These are phyloP conservation scores for Solea senegalensis DNA, from an alignment of 2,113 vertebrate species.

Conservation along the genomic window DNA sequence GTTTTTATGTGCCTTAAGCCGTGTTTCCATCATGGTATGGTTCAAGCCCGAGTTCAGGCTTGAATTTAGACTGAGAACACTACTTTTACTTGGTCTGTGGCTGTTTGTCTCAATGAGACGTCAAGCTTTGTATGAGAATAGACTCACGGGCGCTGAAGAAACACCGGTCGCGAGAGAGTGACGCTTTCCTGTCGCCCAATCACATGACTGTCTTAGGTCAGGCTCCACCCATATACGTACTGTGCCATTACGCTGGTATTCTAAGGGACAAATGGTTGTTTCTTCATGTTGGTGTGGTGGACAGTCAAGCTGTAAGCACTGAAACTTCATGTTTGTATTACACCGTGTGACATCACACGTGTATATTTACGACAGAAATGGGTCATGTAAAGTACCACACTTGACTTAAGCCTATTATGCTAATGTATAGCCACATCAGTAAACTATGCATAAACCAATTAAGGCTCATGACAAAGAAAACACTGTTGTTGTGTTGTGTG, in stretches of 20 bases:
- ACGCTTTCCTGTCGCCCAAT: no score
- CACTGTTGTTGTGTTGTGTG: constrained; percentile 8
- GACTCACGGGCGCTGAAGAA: no score
- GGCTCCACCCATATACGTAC: no score
- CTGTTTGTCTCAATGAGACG: no score
- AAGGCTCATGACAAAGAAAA: constrained; percentile 43
- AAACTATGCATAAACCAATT: constrained; percentile 68
- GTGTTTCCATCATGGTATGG: neutral
- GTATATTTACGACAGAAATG: constrained; percentile 23
- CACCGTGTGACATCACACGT: constrained; percentile 21
- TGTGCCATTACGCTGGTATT: no score
- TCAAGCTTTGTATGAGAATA: no score
- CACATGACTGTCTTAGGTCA: no score
- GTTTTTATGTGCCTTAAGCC: neutral
- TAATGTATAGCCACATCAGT: constrained; percentile 52
- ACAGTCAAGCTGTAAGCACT: neutral
- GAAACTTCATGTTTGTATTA: constrained; percentile 22
- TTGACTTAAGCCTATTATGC: constrained; percentile 28
- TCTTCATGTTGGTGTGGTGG: neutral
- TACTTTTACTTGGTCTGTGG: no score
- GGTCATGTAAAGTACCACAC: constrained; percentile 19
- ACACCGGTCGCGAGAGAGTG: no score
- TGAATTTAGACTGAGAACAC: no score
- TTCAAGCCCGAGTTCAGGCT: no score
- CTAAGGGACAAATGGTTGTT: neutral